Conservation (phyloP, 2,888 invertebrate species). For the Drosophila sordidula region DNA sequence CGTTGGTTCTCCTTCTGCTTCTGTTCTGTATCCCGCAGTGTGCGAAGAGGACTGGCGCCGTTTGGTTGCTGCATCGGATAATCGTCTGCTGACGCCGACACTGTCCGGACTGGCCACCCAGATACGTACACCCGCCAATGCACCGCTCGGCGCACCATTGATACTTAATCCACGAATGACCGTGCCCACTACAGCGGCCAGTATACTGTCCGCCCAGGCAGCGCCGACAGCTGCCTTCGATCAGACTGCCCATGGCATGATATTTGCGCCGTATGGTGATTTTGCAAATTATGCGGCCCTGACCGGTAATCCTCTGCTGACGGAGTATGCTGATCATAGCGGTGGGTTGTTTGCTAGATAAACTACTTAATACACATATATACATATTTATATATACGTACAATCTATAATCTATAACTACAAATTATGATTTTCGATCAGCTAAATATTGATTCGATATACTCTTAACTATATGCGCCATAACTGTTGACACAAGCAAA, state of each 20-base stretch:
- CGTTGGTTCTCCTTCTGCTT: conserved; percentile 77
- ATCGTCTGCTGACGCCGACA: conserved; percentile 89
- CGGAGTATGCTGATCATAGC: conserved; percentile 96
- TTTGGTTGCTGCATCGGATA: conserved; percentile 92
- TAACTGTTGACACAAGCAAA: conserved; percentile 56
- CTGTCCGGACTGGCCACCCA: conserved; percentile 88
- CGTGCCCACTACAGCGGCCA: conserved; percentile 90
- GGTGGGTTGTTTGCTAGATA: conserved; percentile 97
- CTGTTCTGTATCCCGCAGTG: conserved; percentile 86
- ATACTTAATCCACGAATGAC: conserved; percentile 96
- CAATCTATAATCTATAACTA: conserved; percentile 45
- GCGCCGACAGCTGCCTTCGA: conserved; percentile 88
- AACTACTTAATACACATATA: conserved; percentile 71
- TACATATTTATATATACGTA: conserved; percentile 28
- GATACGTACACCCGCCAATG: conserved; percentile 89
- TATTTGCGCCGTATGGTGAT: conserved; percentile 94
- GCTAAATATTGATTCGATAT: conserved; percentile 36
- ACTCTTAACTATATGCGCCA: conserved; percentile 56
- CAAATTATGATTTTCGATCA: conserved; percentile 38
- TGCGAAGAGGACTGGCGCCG: conserved; percentile 95
- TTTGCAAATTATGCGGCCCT: conserved; percentile 96
- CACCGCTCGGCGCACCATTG: conserved; percentile 94
- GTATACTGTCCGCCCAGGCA: conserved; percentile 86
- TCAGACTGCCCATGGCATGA: conserved; percentile 89
- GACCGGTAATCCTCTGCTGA: conserved; percentile 91